Evolutionary conservation across 2,888 invertebrate genomes (phyloP), one percentile per base, ranked within the genome.

Genomic region (Meganola albula): DNA sequence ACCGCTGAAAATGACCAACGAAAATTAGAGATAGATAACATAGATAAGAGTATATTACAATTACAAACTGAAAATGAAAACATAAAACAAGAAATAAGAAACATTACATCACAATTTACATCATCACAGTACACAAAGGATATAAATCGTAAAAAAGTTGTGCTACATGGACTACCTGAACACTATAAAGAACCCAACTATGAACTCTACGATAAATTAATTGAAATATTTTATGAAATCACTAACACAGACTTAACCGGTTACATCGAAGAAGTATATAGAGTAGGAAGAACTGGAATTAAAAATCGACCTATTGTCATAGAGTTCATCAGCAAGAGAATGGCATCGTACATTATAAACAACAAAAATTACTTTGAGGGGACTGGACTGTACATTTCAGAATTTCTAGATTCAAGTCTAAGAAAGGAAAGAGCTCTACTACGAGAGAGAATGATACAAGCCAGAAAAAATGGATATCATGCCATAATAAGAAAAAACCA

Each of bases 271-370:
- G 23, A 23, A 10, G n/a, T 32, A 23, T 16, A 32, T 6, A 11
- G 32, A 27, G 11, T 32, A 23, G 27, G 27, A 10, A 22, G 32
- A 27, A 14, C 13, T 2, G 23, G 18, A 14, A n/a, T 22, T 14
- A 32, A 27, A 23, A 33, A 23, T 16, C 32, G 32, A 16, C 32
- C 27, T 2, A 13, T 32, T 14, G 26, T 32, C 10, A 32, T 32
- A 7, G 32, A 32, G 27, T 32, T 32, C 3, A 21, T 32, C 9
- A 32, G 32, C 5, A 32, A 26, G 12, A 34, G 21, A 29, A 29
- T 25, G 25, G 4, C 25, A 5, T 30, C 14, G 22, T 30, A 34
- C 10, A 13, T 36, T 12, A 16, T 31, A 4, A 26, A 31, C 10
- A 36, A 24, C n/a, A n/a, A n/a, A n/a, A n/a, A n/a, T n/a, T n/a